Evolutionary conservation across 2,888 invertebrate species (phyloP), one percentile per base, ranked within the genome.

Genomic region (Eristalis pertinax): DNA sequence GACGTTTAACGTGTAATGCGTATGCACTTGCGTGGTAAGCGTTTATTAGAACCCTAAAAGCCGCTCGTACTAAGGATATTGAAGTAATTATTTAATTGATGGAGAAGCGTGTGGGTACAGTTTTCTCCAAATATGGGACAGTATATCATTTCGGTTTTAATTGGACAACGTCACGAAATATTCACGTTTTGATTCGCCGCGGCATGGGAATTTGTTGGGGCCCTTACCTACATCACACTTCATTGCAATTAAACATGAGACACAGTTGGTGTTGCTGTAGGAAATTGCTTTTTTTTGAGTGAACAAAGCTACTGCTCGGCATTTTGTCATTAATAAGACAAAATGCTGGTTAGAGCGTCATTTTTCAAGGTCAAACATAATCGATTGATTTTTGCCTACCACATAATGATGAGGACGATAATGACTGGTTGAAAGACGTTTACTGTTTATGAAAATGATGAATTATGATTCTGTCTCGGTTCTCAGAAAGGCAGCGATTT

Each of bases 1-100:
- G 2, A 43, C 32, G 8, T 38, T 29, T 26, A 19, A 2, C 13
- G 5, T 10, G 29, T 56, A 38, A 67, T 68, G 43, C 67, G 62
- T 80, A 80, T 73, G 73, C 68, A 80, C 43, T 74, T 73, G 80
- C 74, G 80, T 80, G 80, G 62, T 74, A 62, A 60, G 19, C 41
- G 60, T 73, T 79, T 67, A 79, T 79, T 67, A 67, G 19, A 1
- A 15, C 35, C 1, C 29, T 41, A 41, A 78, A 64, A 26, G 64
- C n/a, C 11, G 41, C 29, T 58, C 50, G 56, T n/a, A 58, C 8
- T 56, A 24, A 58, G 68, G 26, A 58, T 63, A 11, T 80, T 62
- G 38, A n/a, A 62, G 63, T 63, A 69, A 69, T 81, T 81, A 74
- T 64, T 62, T 64, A 74, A 75, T 81, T 74, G 29, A 68, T 1